A percentile compares a stretch with the other conserved stretches of the same genome.
Evolutionary conservation across 2,888 invertebrate genomes (phyloP).

Genomic region (Amphipyra tragopoginis): DNA sequence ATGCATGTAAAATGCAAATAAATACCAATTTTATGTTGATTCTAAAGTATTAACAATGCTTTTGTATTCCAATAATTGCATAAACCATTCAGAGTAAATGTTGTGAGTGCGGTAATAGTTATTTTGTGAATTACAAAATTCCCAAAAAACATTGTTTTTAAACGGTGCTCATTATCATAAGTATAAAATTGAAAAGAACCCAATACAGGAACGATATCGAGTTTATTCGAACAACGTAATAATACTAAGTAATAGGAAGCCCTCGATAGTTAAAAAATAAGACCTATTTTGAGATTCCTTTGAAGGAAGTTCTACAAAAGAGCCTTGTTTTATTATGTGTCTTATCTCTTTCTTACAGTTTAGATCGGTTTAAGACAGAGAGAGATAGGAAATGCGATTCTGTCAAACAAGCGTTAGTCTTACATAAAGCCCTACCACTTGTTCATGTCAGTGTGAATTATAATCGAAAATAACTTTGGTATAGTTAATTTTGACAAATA

Average conservation of each 20-base stretch:
- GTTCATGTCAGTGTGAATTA: too few relatives aligned
- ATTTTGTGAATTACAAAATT: too few relatives aligned
- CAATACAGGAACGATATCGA: neutral
- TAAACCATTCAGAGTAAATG: too few relatives aligned
- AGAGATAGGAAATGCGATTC: conserved; percentile 48
- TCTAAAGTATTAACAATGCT: too few relatives aligned
- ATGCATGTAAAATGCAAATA: too few relatives aligned
- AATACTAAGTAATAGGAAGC: conserved; percentile 18
- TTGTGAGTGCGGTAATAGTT: too few relatives aligned
- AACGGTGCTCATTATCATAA: too few relatives aligned
- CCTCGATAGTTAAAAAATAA: conserved; percentile 37
- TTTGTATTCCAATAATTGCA: too few relatives aligned
- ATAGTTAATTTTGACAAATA: too few relatives aligned
- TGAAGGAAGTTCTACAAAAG: conserved; percentile 47
- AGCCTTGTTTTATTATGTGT: conserved; percentile 23
- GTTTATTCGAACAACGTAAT: conserved; percentile 3
- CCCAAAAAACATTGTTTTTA: too few relatives aligned
- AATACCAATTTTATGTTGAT: too few relatives aligned
- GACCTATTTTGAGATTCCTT: conserved; percentile 58
- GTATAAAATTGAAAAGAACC: neutral
- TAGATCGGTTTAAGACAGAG: conserved; percentile 30
- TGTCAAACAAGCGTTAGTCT: conserved; percentile 48
- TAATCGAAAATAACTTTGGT: too few relatives aligned
- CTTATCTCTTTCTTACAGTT: conserved; percentile 47
- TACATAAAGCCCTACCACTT: conserved; percentile 42